Percentiles rank a stretch among this genome's conserved stretches.
phyloP scores from a whole-genome alignment of 2,888 invertebrate species.

The Hydrotaea diabolus region DNA sequence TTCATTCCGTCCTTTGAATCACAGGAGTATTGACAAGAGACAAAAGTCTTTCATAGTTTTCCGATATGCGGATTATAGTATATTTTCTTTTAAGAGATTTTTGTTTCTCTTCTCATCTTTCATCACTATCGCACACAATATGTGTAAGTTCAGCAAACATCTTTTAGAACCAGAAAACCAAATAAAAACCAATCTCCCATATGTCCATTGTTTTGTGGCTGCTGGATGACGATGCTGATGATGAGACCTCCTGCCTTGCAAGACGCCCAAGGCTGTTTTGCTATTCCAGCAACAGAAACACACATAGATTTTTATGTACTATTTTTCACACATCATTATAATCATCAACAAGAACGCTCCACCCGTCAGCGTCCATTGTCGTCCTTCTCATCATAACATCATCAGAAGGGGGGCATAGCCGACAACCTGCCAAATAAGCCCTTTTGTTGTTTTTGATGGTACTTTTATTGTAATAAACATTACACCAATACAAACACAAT shows the following conservation, averaged over 20 bases:
- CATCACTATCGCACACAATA: background rate
- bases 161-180: background rate
- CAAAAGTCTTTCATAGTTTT: background rate
- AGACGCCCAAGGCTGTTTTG: slow-evolving; percentile 36
- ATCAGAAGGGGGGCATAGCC: background rate
- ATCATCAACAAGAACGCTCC: slow-evolving; percentile 9
- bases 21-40: background rate
- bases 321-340: slow-evolving; percentile 60
- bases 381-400: background rate
- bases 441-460: background rate
- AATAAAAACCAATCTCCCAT: slow-evolving; percentile 27
- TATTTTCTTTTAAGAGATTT: background rate
- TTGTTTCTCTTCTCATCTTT: background rate
- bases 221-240: background rate
- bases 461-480: background rate
- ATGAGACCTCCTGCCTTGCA: background rate
- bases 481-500: background rate
- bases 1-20: background rate
- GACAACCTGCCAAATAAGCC: slow-evolving; percentile 21
- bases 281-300: slow-evolving; percentile 27
- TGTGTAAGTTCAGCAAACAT: background rate
- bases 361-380: background rate
- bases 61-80: background rate
- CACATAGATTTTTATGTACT: slow-evolving; percentile 43
- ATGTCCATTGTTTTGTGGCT: slow-evolving; percentile 25